A percentile compares a stretch with the other conserved stretches of the same genome.
These are phyloP conservation scores for Salminus brasiliensis DNA, from an alignment of 2,113 vertebrate genomes.

Conservation along the genomic window DNA sequence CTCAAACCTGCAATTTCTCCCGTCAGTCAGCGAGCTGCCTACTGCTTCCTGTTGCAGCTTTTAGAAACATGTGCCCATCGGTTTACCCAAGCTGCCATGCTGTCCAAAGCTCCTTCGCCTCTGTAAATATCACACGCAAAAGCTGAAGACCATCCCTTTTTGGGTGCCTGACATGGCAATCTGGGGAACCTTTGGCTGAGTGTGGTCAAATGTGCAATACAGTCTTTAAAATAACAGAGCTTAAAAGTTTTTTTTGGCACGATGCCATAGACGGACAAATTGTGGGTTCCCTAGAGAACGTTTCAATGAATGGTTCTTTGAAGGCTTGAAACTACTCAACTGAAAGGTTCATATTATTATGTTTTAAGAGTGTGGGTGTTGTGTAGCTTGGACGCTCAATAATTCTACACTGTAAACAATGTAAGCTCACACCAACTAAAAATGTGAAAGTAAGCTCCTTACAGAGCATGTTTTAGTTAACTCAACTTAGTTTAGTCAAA, in stretches of 20 bases:
- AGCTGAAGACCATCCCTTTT: conserved; percentile 1
- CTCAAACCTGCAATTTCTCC: conserved; percentile 54
- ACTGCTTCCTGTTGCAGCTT: conserved; percentile 53
- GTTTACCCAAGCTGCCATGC: conserved; percentile 49
- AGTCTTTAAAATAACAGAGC: background rate
- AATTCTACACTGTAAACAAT: no score
- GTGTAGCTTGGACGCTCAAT: no score
- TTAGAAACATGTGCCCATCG: conserved; percentile 54
- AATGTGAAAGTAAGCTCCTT: no score
- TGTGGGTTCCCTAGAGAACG: background rate
- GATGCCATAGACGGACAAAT: no score
- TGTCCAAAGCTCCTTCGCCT: conserved; percentile 23
- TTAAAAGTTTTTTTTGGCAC: background rate
- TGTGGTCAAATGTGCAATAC: background rate
- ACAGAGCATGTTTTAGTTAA: no score
- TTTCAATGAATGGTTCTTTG: background rate
- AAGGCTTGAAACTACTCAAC: no score
- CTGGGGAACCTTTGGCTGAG: background rate
- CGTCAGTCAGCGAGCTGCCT: conserved; percentile 49
- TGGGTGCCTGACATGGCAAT: conserved; percentile 18
- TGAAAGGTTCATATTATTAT: no score
- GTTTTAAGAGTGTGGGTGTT: no score
- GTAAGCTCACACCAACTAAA: no score
- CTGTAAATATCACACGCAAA: conserved; percentile 36
- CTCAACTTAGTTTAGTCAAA: no score